Percentiles rank a stretch among this genome's conserved stretches.
Evolutionary conservation across 2,888 invertebrate genomes (phyloP).

Genomic region (Drosophila flavopinicola): DNA sequence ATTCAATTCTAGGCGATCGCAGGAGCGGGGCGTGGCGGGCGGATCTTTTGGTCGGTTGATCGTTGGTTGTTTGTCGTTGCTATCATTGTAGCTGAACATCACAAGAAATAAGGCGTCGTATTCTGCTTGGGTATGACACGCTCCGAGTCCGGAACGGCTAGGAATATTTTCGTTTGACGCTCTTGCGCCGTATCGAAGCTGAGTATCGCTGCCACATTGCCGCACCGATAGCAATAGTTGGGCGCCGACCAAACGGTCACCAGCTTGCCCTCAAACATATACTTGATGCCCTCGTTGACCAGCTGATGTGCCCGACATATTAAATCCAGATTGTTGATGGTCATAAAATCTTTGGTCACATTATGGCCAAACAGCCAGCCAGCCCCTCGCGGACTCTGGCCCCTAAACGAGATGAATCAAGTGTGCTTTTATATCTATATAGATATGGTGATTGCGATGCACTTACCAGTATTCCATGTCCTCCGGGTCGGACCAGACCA

Average conservation of each 20-base stretch:
- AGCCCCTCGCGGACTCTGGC: conserved; percentile 97
- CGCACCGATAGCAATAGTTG: conserved; percentile 99
- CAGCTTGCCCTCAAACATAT: conserved; percentile 98
- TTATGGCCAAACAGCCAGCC: conserved; percentile 98
- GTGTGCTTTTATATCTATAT: too few relatives aligned
- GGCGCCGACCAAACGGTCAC: conserved; percentile 99
- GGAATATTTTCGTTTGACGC: conserved; percentile 93
- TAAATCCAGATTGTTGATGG: conserved; percentile 94
- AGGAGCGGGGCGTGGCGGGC: conserved; percentile 21
- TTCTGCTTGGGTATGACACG: conserved; percentile 96
- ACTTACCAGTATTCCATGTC: conserved; percentile 95
- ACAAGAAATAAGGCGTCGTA: conserved; percentile 98
- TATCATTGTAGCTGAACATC: conserved; percentile 71
- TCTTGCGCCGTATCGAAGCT: conserved; percentile 92
- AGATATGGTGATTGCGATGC: too few relatives aligned
- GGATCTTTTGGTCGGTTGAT: conserved; percentile 11
- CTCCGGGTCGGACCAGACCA: conserved; percentile 99
- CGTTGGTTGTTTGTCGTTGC: not conserved
- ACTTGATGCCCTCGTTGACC: conserved; percentile 99
- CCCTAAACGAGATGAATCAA: conserved; percentile 84
- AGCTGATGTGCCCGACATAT: conserved; percentile 99
- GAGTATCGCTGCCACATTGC: conserved; percentile 98
- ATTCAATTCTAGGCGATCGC: conserved; percentile 25
- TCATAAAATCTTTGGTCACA: conserved; percentile 97
- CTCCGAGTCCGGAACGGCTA: conserved; percentile 97